Conservation (phyloP, 2,113 vertebrate genomes). For the Thomomys bottae region DNA sequence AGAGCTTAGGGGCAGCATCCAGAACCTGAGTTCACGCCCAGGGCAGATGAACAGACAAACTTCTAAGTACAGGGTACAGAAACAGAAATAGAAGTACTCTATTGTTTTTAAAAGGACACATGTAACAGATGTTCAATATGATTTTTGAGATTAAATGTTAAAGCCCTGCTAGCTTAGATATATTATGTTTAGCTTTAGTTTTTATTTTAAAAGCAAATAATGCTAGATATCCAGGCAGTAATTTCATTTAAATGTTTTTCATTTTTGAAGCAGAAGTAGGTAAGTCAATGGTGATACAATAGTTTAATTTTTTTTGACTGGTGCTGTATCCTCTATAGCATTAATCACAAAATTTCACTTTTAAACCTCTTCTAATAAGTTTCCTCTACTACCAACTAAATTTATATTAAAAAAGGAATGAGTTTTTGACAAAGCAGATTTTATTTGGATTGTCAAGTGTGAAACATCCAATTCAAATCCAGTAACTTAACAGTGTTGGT, state of each 20-base stretch:
- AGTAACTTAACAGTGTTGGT: neutral
- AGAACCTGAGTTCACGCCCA: too few relatives aligned
- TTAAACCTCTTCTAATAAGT: neutral
- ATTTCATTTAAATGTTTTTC: constrained; percentile 23
- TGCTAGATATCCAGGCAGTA: constrained; percentile 8
- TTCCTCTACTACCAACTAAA: neutral
- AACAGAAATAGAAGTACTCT: neutral
- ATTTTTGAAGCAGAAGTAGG: constrained; percentile 32
- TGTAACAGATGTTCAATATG: constrained; percentile 2
- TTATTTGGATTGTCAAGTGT: neutral
- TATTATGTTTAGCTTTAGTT: neutral
- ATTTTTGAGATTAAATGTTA: constrained; percentile 28
- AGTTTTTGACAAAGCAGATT: neutral
- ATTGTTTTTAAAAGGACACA: constrained; percentile 11
- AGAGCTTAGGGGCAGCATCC: too few relatives aligned
- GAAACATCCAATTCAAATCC: neutral
- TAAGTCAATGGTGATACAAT: neutral
- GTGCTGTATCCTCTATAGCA: neutral
- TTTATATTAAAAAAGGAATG: neutral
- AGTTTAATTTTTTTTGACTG: constrained; percentile 1
- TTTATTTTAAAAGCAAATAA: constrained; percentile 11
- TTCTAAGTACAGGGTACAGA: neutral
- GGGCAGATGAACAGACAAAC: too few relatives aligned
- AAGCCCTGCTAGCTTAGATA: neutral
- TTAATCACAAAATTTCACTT: constrained; percentile 24